These are phyloP conservation scores for Patella caerulea DNA, from an alignment of 2,888 invertebrate species.

Conservation along the genomic window DNA sequence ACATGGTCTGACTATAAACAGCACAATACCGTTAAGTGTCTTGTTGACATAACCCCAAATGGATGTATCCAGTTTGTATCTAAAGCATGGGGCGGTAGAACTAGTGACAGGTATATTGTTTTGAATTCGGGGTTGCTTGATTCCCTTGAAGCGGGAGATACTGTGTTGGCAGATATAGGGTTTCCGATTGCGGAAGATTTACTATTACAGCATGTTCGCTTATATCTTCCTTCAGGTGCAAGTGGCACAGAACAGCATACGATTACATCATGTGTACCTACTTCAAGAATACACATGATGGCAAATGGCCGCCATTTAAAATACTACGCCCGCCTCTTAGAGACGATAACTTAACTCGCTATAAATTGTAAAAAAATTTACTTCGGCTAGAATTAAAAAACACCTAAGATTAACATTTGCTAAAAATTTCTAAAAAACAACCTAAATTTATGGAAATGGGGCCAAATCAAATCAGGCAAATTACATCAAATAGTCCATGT, in stretches of 20 bases:
- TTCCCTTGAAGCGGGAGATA: constrained; percentile 28
- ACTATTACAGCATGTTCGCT: background rate
- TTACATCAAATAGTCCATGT: too few species aligned
- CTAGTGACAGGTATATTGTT: constrained; percentile 34
- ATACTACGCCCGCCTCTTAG: too few species aligned
- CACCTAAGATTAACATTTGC: too few species aligned
- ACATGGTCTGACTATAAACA: constrained; percentile 31
- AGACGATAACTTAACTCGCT: too few species aligned
- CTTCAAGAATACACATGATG: too few species aligned
- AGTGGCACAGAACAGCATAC: background rate
- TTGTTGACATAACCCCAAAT: constrained; percentile 23
- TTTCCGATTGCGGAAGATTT: constrained; percentile 35
- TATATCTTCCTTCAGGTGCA: background rate
- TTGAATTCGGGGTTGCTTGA: constrained; percentile 27
- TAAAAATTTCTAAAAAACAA: too few species aligned
- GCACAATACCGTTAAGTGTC: constrained; percentile 32
- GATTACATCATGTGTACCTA: too few species aligned
- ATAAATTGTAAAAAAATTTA: too few species aligned
- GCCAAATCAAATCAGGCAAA: too few species aligned
- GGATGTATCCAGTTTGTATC: constrained; percentile 33
- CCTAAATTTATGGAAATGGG: too few species aligned
- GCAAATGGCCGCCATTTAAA: too few species aligned
- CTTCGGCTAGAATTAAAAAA: too few species aligned
- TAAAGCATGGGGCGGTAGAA: constrained; percentile 33
- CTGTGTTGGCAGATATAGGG: constrained; percentile 36